phyloP scores from a whole-genome alignment of 2,888 invertebrate genomes.

The Epistrophe eligans region DNA sequence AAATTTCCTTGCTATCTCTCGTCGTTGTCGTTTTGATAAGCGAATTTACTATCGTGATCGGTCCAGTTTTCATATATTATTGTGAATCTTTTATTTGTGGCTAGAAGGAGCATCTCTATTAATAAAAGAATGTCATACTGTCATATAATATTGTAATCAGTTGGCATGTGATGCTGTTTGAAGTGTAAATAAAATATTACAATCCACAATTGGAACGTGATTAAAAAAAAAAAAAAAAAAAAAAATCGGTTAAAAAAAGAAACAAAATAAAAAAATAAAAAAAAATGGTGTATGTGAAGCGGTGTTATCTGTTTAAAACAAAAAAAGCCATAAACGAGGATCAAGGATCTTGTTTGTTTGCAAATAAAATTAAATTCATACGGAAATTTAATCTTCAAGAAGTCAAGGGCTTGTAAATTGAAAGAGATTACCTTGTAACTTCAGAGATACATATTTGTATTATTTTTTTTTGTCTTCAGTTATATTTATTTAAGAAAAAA shows the following conservation, averaged over 20 bases:
- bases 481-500: constrained; percentile 7
- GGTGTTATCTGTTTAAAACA: constrained; percentile 6
- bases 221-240: background rate
- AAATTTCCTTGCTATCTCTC: constrained; percentile 47
- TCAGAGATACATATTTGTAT: constrained; percentile 20
- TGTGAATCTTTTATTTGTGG: constrained; percentile 9
- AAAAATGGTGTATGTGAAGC: background rate
- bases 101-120: constrained; percentile 13
- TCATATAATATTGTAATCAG: constrained; percentile 21
- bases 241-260: background rate
- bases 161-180: constrained; percentile 13
- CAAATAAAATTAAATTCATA: constrained; percentile 7
- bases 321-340: constrained; percentile 9
- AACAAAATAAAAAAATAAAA: background rate
- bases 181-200: constrained; percentile 12
- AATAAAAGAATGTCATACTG: constrained; percentile 6
- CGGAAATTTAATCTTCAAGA: constrained; percentile 30
- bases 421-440: constrained; percentile 54
- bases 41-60: constrained; percentile 4
- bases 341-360: constrained; percentile 37
- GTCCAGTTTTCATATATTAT: constrained; percentile 27
- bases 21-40: constrained; percentile 47
- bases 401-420: constrained; percentile 62
- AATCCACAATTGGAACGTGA: constrained; percentile 25
- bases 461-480: background rate